Percentiles rank a stretch among this genome's conserved stretches.
Conservation (phyloP, 2,797 vertebrate genomes). For the Picus viridis region DNA sequence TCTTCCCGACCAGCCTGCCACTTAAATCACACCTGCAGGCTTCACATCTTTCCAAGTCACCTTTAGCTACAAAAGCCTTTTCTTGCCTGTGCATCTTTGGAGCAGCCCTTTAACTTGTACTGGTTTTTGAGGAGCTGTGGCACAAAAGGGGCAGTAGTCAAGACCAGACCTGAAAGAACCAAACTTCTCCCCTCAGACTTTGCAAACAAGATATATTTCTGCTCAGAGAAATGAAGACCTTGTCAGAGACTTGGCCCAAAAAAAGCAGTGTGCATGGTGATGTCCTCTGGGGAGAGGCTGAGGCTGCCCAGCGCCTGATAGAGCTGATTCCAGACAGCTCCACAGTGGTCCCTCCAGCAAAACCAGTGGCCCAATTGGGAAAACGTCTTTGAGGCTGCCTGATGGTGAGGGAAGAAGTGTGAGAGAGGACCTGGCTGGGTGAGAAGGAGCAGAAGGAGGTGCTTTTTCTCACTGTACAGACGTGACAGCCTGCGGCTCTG, state of each 20-base stretch:
- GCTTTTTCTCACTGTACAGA: too few species aligned
- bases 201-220: accelerated
- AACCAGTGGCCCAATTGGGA: too few species aligned
- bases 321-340: too few species aligned
- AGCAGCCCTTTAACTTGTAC: background rate
- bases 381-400: accelerated
- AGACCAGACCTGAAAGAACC: background rate
- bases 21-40: background rate
- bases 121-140: background rate
- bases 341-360: accelerated
- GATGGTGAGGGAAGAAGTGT: background rate
- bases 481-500: accelerated
- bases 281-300: background rate
- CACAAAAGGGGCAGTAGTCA: background rate
- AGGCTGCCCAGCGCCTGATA: accelerated
- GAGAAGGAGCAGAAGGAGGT: background rate
- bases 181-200: background rate
- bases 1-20: background rate
- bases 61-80: background rate
- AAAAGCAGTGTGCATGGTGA: accelerated
- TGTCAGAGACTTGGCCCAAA: background rate
- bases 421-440: background rate
- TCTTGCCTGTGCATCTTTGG: background rate
- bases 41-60: background rate
- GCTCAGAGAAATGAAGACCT: background rate